Evolutionary conservation across 2,113 vertebrate species (phyloP), one percentile per base, ranked within the genome.

Genomic region (Hippocampus zosterae): DNA sequence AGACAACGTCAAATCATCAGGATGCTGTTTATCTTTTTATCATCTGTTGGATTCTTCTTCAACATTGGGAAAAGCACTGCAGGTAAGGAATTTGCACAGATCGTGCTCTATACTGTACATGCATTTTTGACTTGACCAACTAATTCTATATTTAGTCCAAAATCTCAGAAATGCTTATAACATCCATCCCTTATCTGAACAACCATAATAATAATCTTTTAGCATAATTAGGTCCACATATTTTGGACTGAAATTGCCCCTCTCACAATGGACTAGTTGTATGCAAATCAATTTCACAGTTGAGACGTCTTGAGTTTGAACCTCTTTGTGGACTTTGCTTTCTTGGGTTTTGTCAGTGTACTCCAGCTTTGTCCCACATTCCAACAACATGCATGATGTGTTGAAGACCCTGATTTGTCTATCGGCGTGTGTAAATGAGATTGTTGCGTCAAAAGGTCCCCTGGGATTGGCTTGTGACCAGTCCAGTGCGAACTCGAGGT

Each of bases 81-180:
- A 86, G 88, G 91, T 92, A 88, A 88, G 71, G 42, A n/a, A 46
- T 9, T 37, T 57, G 18, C 11, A 52, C 3, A 75, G 37, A 68
- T 41, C 41, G 41, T 6, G 29, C n/a, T 13, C 23, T 13, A 67
- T 16, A 48, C 11, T 42, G 41, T 12, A 11, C 6, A 12, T 33
- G 50, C 6, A 44, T 44, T 44, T 60, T 37, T 37, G 53, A 37
- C 1, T 7, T 23, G 23, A 15, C 6, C 19, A 16, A 18, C 3
- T 11, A 0, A 59, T 5, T 59, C 13, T 59, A 29, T 29, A 57
- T 1, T 59, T 29, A 29, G 25, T 59, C 27, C 15, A 16, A 59
- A 59, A 25, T 21, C 3, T 12, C 4, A 16, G 56, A 57, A 57
- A 59, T 59, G 13, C 7, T 27, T 5, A 12, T 29, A 57, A 18